Percentiles rank a stretch among this genome's conserved stretches.
phyloP scores from a whole-genome alignment of 1,140 invertebrate genomes.

The Leptinotarsa lineolata region DNA sequence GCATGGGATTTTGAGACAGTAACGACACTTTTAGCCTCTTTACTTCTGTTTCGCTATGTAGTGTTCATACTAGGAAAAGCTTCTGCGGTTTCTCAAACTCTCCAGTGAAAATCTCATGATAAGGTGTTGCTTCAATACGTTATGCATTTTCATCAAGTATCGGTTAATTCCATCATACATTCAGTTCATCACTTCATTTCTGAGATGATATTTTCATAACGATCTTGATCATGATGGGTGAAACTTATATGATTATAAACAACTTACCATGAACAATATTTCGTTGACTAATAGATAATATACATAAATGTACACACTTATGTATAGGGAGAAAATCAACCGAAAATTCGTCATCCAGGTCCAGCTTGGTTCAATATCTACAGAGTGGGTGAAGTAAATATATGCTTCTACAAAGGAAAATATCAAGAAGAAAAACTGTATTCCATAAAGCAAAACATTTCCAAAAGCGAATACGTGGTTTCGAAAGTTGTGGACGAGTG shows the following conservation, averaged over 20 bases:
- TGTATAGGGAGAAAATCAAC: background rate
- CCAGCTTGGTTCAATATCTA: background rate
- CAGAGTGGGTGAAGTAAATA: background rate
- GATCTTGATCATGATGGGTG: no score
- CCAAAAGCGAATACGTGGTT: slow-evolving; percentile 2
- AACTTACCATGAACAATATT: slow-evolving; percentile 1
- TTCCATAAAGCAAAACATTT: background rate
- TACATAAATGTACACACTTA: background rate
- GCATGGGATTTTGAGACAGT: no score
- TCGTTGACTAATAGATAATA: background rate
- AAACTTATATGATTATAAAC: background rate
- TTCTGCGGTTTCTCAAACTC: no score
- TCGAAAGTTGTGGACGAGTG: background rate
- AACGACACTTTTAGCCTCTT: no score
- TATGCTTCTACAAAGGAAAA: background rate
- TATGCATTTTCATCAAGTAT: no score
- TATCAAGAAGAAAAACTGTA: background rate
- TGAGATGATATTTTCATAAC: no score
- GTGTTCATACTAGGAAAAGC: no score
- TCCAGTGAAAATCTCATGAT: no score
- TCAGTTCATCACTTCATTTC: no score
- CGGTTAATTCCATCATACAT: no score
- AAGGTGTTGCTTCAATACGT: no score
- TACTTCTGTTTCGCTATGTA: no score
- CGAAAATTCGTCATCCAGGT: slow-evolving; percentile 2